Conservation (phyloP, 2,797 vertebrate genomes). For the Sternarchorhynchus goeldii region DNA sequence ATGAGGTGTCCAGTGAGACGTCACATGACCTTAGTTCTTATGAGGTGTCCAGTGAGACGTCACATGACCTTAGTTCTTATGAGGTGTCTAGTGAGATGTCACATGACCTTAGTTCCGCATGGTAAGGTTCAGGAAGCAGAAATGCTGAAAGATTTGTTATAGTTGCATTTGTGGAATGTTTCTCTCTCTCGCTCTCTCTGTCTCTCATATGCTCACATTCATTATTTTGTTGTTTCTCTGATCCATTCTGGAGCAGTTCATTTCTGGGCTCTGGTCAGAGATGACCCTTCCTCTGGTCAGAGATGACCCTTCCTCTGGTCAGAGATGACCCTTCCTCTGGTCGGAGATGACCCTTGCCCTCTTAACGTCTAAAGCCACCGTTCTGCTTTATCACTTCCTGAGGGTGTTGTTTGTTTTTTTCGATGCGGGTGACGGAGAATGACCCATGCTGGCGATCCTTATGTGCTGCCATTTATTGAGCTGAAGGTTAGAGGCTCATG, state of each 20-base stretch:
- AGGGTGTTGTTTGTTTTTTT: neutral
- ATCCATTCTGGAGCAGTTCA: neutral
- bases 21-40: conserved; percentile 32
- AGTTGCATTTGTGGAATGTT: neutral
- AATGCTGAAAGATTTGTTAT: neutral
- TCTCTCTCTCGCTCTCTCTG: neutral
- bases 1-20: conserved; percentile 1
- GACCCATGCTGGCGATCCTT: too few species aligned
- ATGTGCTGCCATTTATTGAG: neutral
- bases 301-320: too few species aligned
- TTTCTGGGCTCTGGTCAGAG: neutral
- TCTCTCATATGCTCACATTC: neutral
- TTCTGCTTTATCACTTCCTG: conserved; percentile 23
- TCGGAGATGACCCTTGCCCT: too few species aligned
- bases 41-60: conserved; percentile 8
- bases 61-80: conserved; percentile 21
- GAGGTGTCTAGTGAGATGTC: conserved; percentile 12
- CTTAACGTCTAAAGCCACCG: neutral
- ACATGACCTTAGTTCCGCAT: conserved; percentile 29
- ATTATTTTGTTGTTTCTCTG: neutral
- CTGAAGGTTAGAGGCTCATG: conserved; percentile 45
- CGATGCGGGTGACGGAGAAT: conserved; percentile 10
- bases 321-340: too few species aligned
- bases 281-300: neutral
- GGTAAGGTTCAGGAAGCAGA: neutral